Evolutionary conservation across 2,888 invertebrate species (phyloP).

Genomic region (Gortyna flavago): DNA sequence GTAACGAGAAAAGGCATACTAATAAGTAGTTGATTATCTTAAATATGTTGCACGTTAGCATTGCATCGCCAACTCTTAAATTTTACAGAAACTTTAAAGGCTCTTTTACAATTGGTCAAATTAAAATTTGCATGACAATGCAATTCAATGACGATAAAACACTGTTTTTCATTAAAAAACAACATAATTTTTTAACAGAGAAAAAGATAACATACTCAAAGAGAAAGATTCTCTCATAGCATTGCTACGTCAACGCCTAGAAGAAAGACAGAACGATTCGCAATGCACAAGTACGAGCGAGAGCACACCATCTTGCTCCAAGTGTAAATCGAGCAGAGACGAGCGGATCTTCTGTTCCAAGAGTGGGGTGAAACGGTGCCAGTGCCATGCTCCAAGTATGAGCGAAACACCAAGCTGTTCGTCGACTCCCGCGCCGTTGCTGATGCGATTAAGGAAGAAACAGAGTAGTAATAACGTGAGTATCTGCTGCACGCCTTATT

Average conservation of each 20-base stretch:
- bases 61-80: not conserved
- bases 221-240: constrained; percentile 74
- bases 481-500: not conserved
- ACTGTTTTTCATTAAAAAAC: not conserved
- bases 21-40: too few species aligned
- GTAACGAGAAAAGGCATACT: constrained; percentile 48
- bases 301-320: constrained; percentile 66
- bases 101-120: not conserved
- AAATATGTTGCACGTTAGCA: not conserved
- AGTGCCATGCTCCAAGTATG: constrained; percentile 54
- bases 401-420: constrained; percentile 74
- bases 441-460: constrained; percentile 69
- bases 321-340: constrained; percentile 53
- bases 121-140: not conserved
- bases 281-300: constrained; percentile 54
- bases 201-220: constrained; percentile 76
- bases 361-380: constrained; percentile 49
- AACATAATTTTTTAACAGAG: constrained; percentile 67
- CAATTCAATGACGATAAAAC: not conserved
- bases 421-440: constrained; percentile 73
- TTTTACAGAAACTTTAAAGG: too few species aligned
- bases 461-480: constrained; percentile 67
- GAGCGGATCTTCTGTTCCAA: constrained; percentile 59
- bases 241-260: constrained; percentile 66
- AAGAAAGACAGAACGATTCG: constrained; percentile 44